These are phyloP conservation scores for Fringilla coelebs DNA, from an alignment of 2,797 vertebrate genomes.

Conservation along the genomic window DNA sequence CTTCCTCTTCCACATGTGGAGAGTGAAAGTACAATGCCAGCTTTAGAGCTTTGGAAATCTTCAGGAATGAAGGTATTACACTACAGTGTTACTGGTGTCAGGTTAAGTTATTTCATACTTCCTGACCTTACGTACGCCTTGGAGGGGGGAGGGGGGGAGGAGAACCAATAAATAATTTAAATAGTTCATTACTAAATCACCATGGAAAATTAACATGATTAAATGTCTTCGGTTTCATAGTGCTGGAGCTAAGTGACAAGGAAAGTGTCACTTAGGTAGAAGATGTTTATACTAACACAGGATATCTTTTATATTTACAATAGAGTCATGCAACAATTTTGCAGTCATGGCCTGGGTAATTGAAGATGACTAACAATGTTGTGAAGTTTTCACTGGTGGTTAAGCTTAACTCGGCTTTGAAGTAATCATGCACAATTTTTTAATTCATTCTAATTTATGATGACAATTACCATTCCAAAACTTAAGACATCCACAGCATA, in stretches of 20 bases:
- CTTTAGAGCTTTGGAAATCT: background rate
- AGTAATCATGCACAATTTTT: background rate
- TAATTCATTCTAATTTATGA: background rate
- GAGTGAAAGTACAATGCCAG: background rate
- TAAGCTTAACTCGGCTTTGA: background rate
- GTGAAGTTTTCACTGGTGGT: background rate
- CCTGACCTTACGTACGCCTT: background rate
- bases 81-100: background rate
- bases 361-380: background rate
- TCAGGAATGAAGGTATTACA: background rate
- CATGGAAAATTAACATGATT: background rate
- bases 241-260: background rate
- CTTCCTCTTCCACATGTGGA: background rate
- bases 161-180: background rate
- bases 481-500: background rate
- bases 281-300: background rate
- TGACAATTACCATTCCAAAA: background rate
- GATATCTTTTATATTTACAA: background rate
- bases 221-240: background rate
- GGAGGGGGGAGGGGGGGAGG: fast-evolving
- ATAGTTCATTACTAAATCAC: background rate
- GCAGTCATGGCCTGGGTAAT: background rate
- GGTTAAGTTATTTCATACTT: background rate
- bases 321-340: background rate
- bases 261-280: background rate